phyloP scores from a whole-genome alignment of 1,140 invertebrate genomes.

The Cyclargus thomasi region DNA sequence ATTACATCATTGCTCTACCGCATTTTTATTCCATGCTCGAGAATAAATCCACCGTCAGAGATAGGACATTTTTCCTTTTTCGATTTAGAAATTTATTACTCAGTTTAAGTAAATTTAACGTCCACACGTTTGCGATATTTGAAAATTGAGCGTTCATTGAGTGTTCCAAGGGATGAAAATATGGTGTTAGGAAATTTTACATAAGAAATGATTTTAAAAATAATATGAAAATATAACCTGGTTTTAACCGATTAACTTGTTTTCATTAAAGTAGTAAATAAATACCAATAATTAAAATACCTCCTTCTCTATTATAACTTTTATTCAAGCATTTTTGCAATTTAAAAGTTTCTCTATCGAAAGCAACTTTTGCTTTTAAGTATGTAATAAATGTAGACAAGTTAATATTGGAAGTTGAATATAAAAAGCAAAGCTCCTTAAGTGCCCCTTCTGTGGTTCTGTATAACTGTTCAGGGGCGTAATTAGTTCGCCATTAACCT shows the following conservation, averaged over 20 bases:
- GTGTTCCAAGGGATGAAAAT: too few species aligned
- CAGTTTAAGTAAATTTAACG: slow-evolving; percentile 7
- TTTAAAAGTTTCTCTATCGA: slow-evolving; percentile 1
- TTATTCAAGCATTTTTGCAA: too few species aligned
- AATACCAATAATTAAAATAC: too few species aligned
- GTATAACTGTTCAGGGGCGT: slow-evolving; percentile 50
- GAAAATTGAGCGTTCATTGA: background rate
- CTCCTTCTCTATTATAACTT: too few species aligned
- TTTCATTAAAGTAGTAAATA: too few species aligned
- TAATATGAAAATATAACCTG: too few species aligned
- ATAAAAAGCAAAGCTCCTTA: slow-evolving; percentile 42
- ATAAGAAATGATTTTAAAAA: too few species aligned
- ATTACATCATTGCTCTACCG: slow-evolving; percentile 58
- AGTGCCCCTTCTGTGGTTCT: slow-evolving; percentile 55
- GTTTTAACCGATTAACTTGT: too few species aligned
- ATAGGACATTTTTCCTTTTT: slow-evolving; percentile 11
- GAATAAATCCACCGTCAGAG: slow-evolving; percentile 31
- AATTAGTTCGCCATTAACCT: slow-evolving; percentile 68
- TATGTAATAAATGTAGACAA: slow-evolving; percentile 20
- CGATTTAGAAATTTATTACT: slow-evolving; percentile 7
- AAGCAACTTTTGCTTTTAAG: background rate
- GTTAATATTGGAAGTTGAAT: slow-evolving; percentile 28
- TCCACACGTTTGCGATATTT: background rate
- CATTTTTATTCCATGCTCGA: slow-evolving; percentile 37
- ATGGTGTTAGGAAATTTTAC: too few species aligned